Conservation (phyloP, 1,140 invertebrate genomes). For the Oreohelix idahoensis region DNA sequence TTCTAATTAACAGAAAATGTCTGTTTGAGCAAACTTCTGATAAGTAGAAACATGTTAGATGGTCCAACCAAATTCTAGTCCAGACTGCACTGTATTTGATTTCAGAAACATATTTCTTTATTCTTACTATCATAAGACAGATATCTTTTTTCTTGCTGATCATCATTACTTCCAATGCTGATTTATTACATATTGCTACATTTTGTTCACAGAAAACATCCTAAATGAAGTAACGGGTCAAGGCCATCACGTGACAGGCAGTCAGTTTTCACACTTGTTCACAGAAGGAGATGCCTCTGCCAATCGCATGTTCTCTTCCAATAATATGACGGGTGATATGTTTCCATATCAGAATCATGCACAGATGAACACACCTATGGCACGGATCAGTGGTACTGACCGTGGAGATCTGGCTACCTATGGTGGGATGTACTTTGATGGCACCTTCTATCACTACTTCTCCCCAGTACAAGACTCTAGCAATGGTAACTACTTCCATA, state of each 20-base stretch:
- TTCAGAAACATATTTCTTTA: too few relatives aligned
- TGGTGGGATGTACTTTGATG: slow-evolving; percentile 22
- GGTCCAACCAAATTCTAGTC: too few relatives aligned
- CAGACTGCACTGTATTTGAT: too few relatives aligned
- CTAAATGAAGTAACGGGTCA: background rate
- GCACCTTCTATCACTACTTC: slow-evolving; percentile 44
- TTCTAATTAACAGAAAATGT: too few relatives aligned
- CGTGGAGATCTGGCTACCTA: background rate
- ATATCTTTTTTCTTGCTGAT: too few relatives aligned
- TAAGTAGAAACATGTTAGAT: too few relatives aligned
- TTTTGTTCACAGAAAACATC: slow-evolving; percentile 41
- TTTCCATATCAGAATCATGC: slow-evolving; percentile 6
- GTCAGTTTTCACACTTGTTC: background rate
- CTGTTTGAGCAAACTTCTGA: too few relatives aligned
- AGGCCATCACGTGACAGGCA: background rate
- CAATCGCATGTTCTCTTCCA: background rate
- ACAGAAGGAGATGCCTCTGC: background rate
- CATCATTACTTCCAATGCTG: too few relatives aligned
- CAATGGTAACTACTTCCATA: background rate
- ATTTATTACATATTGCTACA: too few relatives aligned
- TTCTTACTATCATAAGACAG: too few relatives aligned
- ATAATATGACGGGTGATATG: background rate
- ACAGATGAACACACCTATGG: background rate
- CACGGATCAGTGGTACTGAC: background rate
- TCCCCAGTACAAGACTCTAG: slow-evolving; percentile 1